Evolutionary conservation across 2,113 vertebrate genomes (phyloP), one percentile per base, ranked within the genome.

Genomic region (Peromyscus leucopus): DNA sequence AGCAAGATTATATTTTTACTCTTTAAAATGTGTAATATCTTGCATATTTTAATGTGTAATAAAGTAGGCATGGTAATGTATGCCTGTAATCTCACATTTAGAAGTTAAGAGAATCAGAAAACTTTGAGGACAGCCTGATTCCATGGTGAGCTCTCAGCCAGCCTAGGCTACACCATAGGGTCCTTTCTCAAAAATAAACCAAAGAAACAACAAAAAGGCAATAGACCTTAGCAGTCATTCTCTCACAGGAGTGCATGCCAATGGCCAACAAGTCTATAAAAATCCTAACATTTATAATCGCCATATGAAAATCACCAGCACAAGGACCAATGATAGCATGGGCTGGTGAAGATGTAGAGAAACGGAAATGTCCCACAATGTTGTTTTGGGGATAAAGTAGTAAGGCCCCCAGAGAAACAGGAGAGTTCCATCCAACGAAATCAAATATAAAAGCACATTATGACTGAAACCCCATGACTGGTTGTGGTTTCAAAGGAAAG

Each of bases 351-450:
- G 4, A 59, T 33, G 21, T 22, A 31, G 7, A 11, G 4, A 82
- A 83, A 42, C 15, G 7, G 2, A 24, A 7, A 9, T 2, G 22
- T 8, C 8, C 10, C 12, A 33, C 26, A 33, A 7, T 36, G 11
- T 22, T 24, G 2, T 7, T 26, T 3, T 16, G 0, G 2, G 33
- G 19, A 51, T 5, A 33, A 15, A 36, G 5, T 11, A 46, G 19
- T 10, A 11, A 0, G 33, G 12, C 2, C 12, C 19, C 7, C 15
- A 10, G 33, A 19, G n/a, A 72, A 42, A 46, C 7, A 36, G 11
- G 8, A 33, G 7, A 9, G 2, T 22, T 1, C 33, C n/a, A 59
- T 59, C 5, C 33, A 28, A 36, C 26, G 46, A 55, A 57, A 2
- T 55, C 6, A 59, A 46, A 82, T 42, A 4, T 46, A 42, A 12